A percentile compares a stretch with the other conserved stretches of the same genome.
phyloP scores from a whole-genome alignment of 2,113 vertebrate genomes.

The Tor tambroides region DNA sequence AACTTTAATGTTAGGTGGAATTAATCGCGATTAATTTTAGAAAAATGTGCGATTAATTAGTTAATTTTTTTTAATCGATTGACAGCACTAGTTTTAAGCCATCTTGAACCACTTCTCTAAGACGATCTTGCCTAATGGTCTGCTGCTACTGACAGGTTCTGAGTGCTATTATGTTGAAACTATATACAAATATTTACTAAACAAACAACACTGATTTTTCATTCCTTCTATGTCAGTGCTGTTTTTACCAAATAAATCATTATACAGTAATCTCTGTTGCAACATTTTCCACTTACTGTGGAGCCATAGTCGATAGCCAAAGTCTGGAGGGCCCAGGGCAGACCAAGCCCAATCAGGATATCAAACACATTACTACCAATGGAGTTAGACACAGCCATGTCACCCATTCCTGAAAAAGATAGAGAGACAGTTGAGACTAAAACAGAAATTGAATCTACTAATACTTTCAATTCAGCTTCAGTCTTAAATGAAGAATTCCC shows the following conservation, averaged over 20 bases:
- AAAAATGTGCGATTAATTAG: too few relatives aligned
- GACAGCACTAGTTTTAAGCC: too few relatives aligned
- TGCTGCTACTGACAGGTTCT: not conserved
- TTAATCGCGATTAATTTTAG: too few relatives aligned
- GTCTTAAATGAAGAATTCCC: not conserved
- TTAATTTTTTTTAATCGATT: too few relatives aligned
- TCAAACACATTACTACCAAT: conserved; percentile 98
- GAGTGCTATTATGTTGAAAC: too few relatives aligned
- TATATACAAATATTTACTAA: not conserved
- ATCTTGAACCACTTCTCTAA: too few relatives aligned
- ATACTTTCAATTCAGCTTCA: not conserved
- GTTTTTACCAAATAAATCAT: not conserved
- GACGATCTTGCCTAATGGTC: too few relatives aligned
- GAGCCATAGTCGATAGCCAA: conserved; percentile 92
- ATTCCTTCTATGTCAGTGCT: not conserved
- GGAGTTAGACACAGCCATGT: conserved; percentile 98
- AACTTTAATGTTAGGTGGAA: too few relatives aligned
- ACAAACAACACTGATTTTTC: not conserved
- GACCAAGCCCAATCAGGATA: conserved; percentile 92
- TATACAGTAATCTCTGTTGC: not conserved
- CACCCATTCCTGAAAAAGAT: conserved; percentile 86
- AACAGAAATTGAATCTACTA: not conserved
- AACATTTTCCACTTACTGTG: conserved; percentile 79
- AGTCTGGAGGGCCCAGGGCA: conserved; percentile 93
- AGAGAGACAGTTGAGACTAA: conserved; percentile 32